These are phyloP conservation scores for Listronotus oregonensis DNA, from an alignment of 1,140 invertebrate genomes.

Conservation along the genomic window DNA sequence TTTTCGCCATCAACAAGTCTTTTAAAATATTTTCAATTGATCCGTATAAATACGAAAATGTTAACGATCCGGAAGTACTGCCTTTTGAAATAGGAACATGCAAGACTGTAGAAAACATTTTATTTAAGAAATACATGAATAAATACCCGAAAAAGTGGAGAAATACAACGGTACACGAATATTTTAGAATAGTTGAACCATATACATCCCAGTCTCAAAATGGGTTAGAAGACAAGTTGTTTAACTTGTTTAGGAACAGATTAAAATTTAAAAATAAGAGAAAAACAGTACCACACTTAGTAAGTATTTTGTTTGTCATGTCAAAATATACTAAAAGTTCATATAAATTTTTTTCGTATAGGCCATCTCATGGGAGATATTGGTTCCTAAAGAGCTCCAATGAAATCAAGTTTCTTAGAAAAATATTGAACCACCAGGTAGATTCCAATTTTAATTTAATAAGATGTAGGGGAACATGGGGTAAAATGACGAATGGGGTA, in stretches of 20 bases:
- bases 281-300: too few species aligned
- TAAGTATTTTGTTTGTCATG: too few species aligned
- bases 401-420: too few species aligned
- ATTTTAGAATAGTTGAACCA: constrained; percentile 4
- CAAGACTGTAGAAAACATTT: not conserved
- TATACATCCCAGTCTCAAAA: not conserved
- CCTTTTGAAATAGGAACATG: constrained; percentile 2
- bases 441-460: too few species aligned
- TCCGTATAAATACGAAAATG: constrained; percentile 13
- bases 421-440: too few species aligned
- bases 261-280: not conserved
- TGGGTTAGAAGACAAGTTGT: constrained; percentile 2
- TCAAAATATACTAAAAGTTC: too few species aligned
- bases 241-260: not conserved
- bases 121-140: not conserved
- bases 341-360: too few species aligned
- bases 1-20: not conserved
- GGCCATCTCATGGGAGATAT: too few species aligned
- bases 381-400: too few species aligned
- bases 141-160: constrained; percentile 16
- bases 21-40: constrained; percentile 6
- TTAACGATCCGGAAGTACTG: not conserved
- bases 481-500: too few species aligned
- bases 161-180: constrained; percentile 1
- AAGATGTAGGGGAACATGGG: too few species aligned